Conservation (phyloP, 2,113 vertebrate species). For the Sterrhoptilus dennistouni region DNA sequence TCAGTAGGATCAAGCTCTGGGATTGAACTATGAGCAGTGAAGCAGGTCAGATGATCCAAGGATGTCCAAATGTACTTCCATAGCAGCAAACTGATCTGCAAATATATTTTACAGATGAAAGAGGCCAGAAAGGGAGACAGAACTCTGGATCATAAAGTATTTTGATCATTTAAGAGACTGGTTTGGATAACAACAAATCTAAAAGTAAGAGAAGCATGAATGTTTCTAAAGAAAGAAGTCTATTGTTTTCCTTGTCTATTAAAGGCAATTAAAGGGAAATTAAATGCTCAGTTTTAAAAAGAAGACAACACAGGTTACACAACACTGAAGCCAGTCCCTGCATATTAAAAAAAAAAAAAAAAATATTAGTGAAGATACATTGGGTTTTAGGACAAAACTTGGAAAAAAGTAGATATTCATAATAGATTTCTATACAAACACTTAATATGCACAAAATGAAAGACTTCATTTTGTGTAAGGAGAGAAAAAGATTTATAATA, state of each 20-base stretch:
- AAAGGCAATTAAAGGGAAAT: not conserved
- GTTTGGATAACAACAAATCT: not conserved
- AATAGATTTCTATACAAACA: not conserved
- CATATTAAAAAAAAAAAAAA: not conserved
- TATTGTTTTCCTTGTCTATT: not conserved
- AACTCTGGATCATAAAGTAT: not conserved
- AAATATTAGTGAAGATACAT: not conserved
- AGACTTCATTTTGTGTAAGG: rapidly evolving
- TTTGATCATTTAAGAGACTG: not conserved
- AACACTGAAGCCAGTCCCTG: not conserved
- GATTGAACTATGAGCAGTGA: not conserved
- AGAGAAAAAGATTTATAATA: not conserved
- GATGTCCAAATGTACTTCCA: not conserved
- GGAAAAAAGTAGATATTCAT: not conserved
- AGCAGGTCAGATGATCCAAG: not conserved
- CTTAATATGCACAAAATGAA: not conserved
- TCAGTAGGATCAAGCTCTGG: not conserved
- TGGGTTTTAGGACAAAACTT: not conserved
- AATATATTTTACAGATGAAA: not conserved
- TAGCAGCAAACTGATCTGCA: not conserved
- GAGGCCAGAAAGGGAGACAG: not conserved
- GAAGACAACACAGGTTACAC: not conserved
- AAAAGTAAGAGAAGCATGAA: not conserved
- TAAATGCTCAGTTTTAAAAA: not conserved
- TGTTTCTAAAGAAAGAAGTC: rapidly evolving